Base-by-base conservation (phyloP, 2,888 invertebrate species). In the Drosophila neonasuta region DNA sequence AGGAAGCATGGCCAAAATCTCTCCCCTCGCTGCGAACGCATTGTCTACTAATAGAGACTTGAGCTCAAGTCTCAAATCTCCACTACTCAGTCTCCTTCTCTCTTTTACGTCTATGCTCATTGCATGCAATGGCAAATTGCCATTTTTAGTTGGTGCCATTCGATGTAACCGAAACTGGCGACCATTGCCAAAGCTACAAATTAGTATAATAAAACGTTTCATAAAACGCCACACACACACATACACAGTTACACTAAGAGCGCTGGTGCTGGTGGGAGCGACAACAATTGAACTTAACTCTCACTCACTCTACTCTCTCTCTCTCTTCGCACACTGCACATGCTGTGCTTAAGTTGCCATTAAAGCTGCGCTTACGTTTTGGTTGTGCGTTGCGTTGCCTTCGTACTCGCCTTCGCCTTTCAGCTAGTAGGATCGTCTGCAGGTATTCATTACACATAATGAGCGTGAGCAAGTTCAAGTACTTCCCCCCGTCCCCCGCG, bases 171-270 rank as follows among this genome's bases (percentile, higher is more conserved):
- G 78, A 83, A 83, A 86, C 84, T 71, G 73, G 77, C 80, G 79
- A 84, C 72, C 88, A 85, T 73, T 78, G 80, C 83, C 87, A 82
- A 78, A 78, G 86, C 88, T 88, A 88, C 89, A 90, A 90, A 90
- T 90, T 90, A 89, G 90, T 88, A 82, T 89, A 90, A 90, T 90
- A 90, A 90, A 90, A 89, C 88, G 90, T 90, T 90, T 87, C 88
- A 90, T 89, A 89, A 88, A 90, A 88, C 86, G 81, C 77, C 61
- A 54, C 58, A 66, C 48, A 56, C 62, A 46, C 58, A 66, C 48
- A 56, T 60, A 46, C 57, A 64, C 49, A 71, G 58, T 48, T n/a
- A 56, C 45, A 29, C 6, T 11, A 7, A 17, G n/a, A 51, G 51
- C 8, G 58, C 5, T 30, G 20, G 52, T 8, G 24, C 24, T 24